Evolutionary conservation across 1,140 invertebrate genomes (phyloP), one percentile per base, ranked within the genome.

Genomic region (Protaetia brevitarsis): DNA sequence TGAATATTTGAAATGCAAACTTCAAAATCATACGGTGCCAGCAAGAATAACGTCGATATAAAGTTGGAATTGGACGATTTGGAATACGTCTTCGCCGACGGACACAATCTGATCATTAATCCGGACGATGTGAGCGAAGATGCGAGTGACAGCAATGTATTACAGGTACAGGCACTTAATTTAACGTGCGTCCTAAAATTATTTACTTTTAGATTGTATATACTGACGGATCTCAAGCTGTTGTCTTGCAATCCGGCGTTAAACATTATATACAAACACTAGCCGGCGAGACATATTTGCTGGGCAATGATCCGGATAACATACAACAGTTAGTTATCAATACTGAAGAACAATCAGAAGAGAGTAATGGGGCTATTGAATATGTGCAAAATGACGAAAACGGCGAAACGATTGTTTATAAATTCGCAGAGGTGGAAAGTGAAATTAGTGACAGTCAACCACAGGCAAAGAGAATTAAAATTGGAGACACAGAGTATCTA

Each of bases 1-100:
- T 51, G 41, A 51, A 51, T 23, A 51, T 51, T 51, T 19, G 41
- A 51, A 51, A 51, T 51, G 41, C 41, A 51, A 19, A 26, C 41
- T 51, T 51, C 41, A 51, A 51, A 51, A 51, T 51, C 41, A 21
- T 51, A 51, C 26, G 41, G 21, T 6, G 16, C 13, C 5, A 8
- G 16, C 8, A 16, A 16, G 16, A 23, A 23, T 23, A 51, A 51
- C 19, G 16, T 19, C 4, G 16, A 51, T 10, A 23, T 51, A 7
- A 51, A 51, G 26, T 51, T 51, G 16, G 41, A 51, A 23, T 6
- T 51, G 3, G 41, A 51, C 0, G 41, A 51, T 6, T 8, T 51
- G 19, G 41, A 51, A 8, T 51, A 51, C 16, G 41, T 51, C 11
- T 19, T 51, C 7, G 21, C 41, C 19, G 41, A 51, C 19, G 41